phyloP scores from a whole-genome alignment of 2,797 vertebrate species.

The Propithecus deckenii region DNA sequence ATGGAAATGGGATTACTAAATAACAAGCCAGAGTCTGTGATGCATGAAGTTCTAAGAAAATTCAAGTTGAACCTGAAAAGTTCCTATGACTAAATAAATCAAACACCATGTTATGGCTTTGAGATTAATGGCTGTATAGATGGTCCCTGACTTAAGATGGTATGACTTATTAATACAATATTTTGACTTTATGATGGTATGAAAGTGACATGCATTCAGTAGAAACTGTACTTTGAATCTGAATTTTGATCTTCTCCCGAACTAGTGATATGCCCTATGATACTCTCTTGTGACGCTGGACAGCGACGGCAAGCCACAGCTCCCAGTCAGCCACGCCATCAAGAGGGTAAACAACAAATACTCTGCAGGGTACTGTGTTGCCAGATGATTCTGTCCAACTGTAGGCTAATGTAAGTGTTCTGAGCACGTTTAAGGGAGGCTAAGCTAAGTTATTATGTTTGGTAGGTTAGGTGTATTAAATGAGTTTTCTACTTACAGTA shows the following conservation, averaged over 20 bases:
- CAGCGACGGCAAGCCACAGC: background rate
- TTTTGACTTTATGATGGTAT: background rate
- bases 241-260: background rate
- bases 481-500: background rate
- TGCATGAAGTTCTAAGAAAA: background rate
- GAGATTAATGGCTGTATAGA: background rate
- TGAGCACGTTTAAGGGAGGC: background rate
- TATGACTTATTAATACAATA: background rate
- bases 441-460: background rate
- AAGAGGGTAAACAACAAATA: background rate
- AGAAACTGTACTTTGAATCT: background rate
- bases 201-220: background rate
- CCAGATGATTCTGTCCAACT: background rate
- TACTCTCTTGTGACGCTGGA: background rate
- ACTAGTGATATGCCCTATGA: background rate
- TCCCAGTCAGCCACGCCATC: background rate
- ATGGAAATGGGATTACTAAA: conserved; percentile 6
- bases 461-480: background rate
- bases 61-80: background rate
- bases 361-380: background rate
- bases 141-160: background rate
- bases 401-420: background rate
- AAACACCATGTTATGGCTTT: background rate
- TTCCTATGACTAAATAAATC: background rate
- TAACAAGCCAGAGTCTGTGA: background rate